Evolutionary conservation across 1,140 invertebrate species (phyloP), one percentile per base, ranked within the genome.

Genomic region (Papilio glaucus): DNA sequence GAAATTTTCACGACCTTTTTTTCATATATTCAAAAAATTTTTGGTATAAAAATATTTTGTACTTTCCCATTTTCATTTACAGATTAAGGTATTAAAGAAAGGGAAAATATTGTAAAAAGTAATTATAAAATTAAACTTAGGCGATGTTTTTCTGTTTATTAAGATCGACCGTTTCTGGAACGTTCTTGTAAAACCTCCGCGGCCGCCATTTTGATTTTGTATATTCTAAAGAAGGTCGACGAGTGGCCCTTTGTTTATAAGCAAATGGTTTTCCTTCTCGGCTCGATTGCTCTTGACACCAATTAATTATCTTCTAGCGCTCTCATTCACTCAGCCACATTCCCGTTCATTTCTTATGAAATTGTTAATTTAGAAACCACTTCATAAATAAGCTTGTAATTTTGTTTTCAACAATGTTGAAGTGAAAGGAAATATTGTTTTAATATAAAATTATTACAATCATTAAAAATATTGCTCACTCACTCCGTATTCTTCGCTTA

Each of bases 201-300:
- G 12, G 62, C 62, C 4, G 26, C 68, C 62, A 15, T 72, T 75
- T 75, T 73, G 75, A 77, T 77, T 72, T 77, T 72, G 68, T 33
- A 74, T 76, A 74, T 68, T 80, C 73, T 75, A 80, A 75, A 74
- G 78, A 60, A 67, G 67, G 24, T 42, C 10, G 29, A 10, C 24
- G 63, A 80, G 79, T 80, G 74, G 37, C 15, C 71, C 74, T 80
- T 80, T 80, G 79, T 80, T 76, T 49, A 33, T 72, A 73, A 75
- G 73, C 74, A 80, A 80, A 77, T 69, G 39, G 29, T 63, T 63
- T 63, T 18, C 29, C 45, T 61, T 18, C 29, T 69, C 39, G 49
- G 12, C 26, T 15, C 10, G 53, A 72, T 74, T 79, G 77, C 63
- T 74, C 65, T 71, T 76, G 72, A 68, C 73, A 73, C 72, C 70